Evolutionary conservation across 2,888 invertebrate species (phyloP), one percentile per base, ranked within the genome.

Genomic region (Neocrepidodera transversa): DNA sequence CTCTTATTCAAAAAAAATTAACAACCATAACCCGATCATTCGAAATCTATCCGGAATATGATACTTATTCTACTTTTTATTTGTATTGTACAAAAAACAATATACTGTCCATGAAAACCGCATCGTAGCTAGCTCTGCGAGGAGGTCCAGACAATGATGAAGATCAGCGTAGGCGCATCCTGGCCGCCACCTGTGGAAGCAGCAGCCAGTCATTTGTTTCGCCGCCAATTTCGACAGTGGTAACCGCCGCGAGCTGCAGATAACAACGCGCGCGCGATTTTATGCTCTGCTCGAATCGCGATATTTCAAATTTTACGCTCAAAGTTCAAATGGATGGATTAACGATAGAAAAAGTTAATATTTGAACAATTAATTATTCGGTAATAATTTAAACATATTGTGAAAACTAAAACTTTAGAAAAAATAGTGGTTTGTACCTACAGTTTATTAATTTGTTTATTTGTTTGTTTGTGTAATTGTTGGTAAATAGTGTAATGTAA

Each of bases 161-260:
- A 2, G 10, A 28, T 38, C 16, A 17, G 26, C 45, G 45, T 14
- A 26, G 28, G 45, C 45, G 45, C 45, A 45, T 28, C 7, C 26
- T 28, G 28, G 16, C 45, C 45, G 23, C 45, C 45, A 45, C 45
- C 45, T 45, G 45, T 45, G 45, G 45, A 45, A 45, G 45, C 28
- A 45, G 11, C 45, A 28, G 14, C 23, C 43, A 11, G 13, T 20
- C 43, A 23, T 43, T 28, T 10, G 26, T 28, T 14, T 13, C 45
- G 13, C 45, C 45, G 45, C 26, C 45, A 45, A 28, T 26, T 45
- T 26, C 45, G 26, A 23, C 45, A 45, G 45, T 45, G 45, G 7
- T 45, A 26, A 16, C 14, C 26, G 23, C 16, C 26, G 45, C 26
- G 45, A 26, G 45, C 26, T 28, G 45, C 2, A 10, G 18, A 8